Percentiles rank a stretch among this genome's conserved stretches.
Evolutionary conservation across 2,888 invertebrate species (phyloP).

Genomic region (Brachyopa scutellaris): DNA sequence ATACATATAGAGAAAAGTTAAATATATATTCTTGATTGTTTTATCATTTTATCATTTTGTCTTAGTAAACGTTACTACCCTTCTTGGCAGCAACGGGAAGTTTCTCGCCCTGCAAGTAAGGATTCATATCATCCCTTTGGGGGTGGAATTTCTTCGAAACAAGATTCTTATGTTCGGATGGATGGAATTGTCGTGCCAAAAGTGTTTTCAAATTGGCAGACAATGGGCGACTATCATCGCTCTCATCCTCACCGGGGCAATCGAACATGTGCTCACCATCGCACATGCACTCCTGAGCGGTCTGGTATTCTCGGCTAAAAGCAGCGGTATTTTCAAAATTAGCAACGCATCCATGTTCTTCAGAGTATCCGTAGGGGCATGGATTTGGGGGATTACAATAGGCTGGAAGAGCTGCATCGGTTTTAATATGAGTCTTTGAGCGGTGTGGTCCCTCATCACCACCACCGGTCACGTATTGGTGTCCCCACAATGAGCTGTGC

Average conservation of each 20-base stretch:
- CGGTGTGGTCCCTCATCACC: constrained; percentile 86
- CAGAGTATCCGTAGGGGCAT: constrained; percentile 95
- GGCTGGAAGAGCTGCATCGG: constrained; percentile 95
- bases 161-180: constrained; percentile 79
- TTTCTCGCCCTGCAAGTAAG: constrained; percentile 92
- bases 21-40: no score
- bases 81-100: constrained; percentile 97
- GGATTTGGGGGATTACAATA: constrained; percentile 99
- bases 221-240: constrained; percentile 72
- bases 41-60: neutral
- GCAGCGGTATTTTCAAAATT: constrained; percentile 97
- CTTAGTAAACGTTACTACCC: constrained; percentile 86
- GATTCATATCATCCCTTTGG: constrained; percentile 87
- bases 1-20: no score
- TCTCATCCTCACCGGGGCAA: constrained; percentile 85
- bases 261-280: constrained; percentile 99
- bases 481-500: constrained; percentile 90
- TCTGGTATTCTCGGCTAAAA: constrained; percentile 96
- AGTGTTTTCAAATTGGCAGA: constrained; percentile 82
- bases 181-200: constrained; percentile 83
- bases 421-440: constrained; percentile 87
- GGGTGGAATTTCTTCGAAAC: constrained; percentile 90
- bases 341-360: constrained; percentile 93
- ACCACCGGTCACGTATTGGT: constrained; percentile 89
- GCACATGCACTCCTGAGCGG: constrained; percentile 97